These are phyloP conservation scores for Mythimna albipuncta DNA, from an alignment of 2,888 invertebrate genomes.

Conservation along the genomic window DNA sequence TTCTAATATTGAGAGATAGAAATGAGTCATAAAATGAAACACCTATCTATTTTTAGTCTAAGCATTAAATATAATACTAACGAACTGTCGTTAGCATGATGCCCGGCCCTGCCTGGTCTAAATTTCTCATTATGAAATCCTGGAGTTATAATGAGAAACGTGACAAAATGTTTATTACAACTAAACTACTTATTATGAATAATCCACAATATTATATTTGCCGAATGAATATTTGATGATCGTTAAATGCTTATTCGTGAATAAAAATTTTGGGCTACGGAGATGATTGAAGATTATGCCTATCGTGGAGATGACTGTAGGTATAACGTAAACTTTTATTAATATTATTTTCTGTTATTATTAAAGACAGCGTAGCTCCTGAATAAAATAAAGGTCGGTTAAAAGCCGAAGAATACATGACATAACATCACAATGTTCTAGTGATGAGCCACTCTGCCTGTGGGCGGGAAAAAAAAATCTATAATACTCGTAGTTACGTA, in stretches of 20 bases:
- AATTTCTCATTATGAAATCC: background rate
- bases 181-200: background rate
- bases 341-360: background rate
- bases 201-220: background rate
- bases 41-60: too few relatives aligned
- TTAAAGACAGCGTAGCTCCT: too few relatives aligned
- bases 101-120: too few relatives aligned
- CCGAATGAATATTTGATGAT: conserved; percentile 14
- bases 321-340: too few relatives aligned
- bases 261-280: background rate
- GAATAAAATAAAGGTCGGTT: background rate
- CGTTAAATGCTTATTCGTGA: conserved; percentile 2
- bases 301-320: too few relatives aligned
- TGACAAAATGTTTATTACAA: conserved; percentile 29
- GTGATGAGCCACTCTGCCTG: background rate
- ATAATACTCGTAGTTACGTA: too few relatives aligned
- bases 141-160: conserved; percentile 36
- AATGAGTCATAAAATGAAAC: too few relatives aligned
- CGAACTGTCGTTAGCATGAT: background rate
- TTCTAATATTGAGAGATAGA: too few relatives aligned
- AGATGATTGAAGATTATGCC: too few relatives aligned
- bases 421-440: background rate
- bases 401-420: background rate
- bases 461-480: background rate
- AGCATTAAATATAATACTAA: background rate